Evolutionary conservation across 2,797 vertebrate genomes (phyloP), one percentile per base, ranked within the genome.

Genomic region (Acipenser transmontanus): DNA sequence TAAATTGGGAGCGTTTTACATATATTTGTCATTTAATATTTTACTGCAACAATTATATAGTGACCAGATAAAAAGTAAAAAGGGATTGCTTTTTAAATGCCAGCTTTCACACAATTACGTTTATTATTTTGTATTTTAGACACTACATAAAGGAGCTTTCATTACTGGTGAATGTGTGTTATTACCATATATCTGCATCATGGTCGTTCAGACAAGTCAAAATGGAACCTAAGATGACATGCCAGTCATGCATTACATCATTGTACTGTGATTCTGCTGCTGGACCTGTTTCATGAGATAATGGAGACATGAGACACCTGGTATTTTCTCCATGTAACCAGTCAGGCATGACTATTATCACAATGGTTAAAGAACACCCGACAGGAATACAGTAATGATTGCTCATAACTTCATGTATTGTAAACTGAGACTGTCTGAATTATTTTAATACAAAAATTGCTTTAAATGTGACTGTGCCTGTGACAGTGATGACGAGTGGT

Each of bases 1-100:
- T 70, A 81, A 78, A 84, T 81, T 81, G 73, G 73, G 69, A 59
- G 72, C 71, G 64, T 10, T 66, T 52, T 60, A 64, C 69, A 50
- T 13, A 69, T 61, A 67, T 64, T 66, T 57, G 64, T 77, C 73
- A 67, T 64, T 66, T 57, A 65, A 76, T 74, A 1, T 10, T 74
- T 68, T 52, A 52, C 61, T 70, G 64, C 78, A 34, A 34, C 34
- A 34, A 34, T 34, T 34, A 34, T 34, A 34, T 34, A 34, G 34
- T 34, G 34, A 34, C 34, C 34, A 34, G 34, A 3, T 34, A 34
- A 34, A 34, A 34, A 34, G 34, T 34, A 34, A 34, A 34, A 34
- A 34, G 34, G 34, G 34, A 34, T 34, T 34, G 34, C 34, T 34
- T 34, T 34, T 34, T 34, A 34, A 4, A 34, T 34, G 34, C 4